Evolutionary conservation across 2,797 vertebrate species (phyloP).

Genomic region (Malurus leucopterus): DNA sequence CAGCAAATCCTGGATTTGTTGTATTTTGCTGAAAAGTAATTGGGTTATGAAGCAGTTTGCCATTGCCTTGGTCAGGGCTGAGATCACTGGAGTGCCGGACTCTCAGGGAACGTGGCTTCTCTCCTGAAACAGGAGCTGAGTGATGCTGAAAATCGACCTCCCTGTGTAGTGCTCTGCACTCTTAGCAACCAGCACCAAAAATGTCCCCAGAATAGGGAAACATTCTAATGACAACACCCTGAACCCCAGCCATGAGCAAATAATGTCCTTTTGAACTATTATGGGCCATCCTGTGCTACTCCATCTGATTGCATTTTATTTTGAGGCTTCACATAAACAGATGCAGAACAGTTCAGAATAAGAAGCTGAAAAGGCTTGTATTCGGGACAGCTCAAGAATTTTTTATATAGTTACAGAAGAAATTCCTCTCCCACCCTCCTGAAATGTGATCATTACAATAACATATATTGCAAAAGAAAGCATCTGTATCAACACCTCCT

Average conservation of each 20-base stretch:
- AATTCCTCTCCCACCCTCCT: conserved; percentile 33
- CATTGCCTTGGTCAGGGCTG: background rate
- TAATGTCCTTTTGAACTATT: background rate
- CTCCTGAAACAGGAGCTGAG: background rate
- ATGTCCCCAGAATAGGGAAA: background rate
- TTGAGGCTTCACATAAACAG: background rate
- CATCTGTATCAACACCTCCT: conserved; percentile 49
- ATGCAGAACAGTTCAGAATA: background rate
- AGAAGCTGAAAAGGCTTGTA: background rate
- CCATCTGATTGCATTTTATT: background rate
- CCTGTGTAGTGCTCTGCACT: background rate
- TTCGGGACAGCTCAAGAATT: background rate
- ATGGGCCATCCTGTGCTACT: background rate
- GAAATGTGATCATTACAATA: conserved; percentile 52
- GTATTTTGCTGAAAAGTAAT: background rate
- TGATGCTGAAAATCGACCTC: background rate
- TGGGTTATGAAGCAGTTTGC: background rate
- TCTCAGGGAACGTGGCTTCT: background rate
- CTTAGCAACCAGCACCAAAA: background rate
- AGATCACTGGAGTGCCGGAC: background rate
- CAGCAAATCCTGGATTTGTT: background rate
- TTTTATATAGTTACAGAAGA: conserved; percentile 4
- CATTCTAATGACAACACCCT: accelerated
- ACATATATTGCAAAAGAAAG: conserved; percentile 31
- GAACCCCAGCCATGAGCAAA: background rate